These are phyloP conservation scores for Xanthostigma xanthostigma DNA, from an alignment of 2,888 invertebrate species.

Conservation along the genomic window DNA sequence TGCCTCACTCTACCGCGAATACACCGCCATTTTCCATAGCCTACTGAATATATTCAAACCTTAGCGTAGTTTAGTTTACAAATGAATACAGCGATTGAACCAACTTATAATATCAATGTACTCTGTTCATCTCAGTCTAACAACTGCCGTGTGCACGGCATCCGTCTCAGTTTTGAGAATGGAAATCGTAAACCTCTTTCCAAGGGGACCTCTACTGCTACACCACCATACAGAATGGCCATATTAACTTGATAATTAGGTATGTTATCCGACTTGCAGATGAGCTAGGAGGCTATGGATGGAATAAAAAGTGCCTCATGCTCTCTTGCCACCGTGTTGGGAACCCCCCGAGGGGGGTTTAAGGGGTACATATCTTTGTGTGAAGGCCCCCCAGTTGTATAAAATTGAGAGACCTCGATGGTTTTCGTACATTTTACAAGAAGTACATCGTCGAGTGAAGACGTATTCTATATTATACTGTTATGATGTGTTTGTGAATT, in stretches of 20 bases:
- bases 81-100: slow-evolving; percentile 58
- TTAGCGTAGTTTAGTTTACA: slow-evolving; percentile 40
- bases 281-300: slow-evolving; percentile 54
- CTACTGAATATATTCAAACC: slow-evolving; percentile 29
- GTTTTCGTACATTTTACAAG: slow-evolving; percentile 29
- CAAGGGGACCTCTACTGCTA: slow-evolving; percentile 24
- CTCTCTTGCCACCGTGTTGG: slow-evolving; percentile 28
- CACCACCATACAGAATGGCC: slow-evolving; percentile 55
- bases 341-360: background rate
- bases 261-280: slow-evolving; percentile 82
- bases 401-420: slow-evolving; percentile 32
- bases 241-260: slow-evolving; percentile 85
- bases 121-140: slow-evolving; percentile 25
- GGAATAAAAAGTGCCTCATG: slow-evolving; percentile 57
- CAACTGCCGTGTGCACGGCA: slow-evolving; percentile 8
- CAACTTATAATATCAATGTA: slow-evolving; percentile 57
- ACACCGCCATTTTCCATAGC: background rate
- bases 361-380: slow-evolving; percentile 20
- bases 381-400: slow-evolving; percentile 24
- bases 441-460: slow-evolving; percentile 5
- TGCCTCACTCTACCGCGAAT: background rate
- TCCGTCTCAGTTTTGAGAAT: slow-evolving; percentile 14
- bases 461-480: background rate
- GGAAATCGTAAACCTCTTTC: slow-evolving; percentile 32
- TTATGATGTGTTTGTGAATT: background rate